A percentile compares a stretch with the other conserved stretches of the same genome.
Conservation (phyloP, 2,113 vertebrate genomes). For the Gyps fulvus region DNA sequence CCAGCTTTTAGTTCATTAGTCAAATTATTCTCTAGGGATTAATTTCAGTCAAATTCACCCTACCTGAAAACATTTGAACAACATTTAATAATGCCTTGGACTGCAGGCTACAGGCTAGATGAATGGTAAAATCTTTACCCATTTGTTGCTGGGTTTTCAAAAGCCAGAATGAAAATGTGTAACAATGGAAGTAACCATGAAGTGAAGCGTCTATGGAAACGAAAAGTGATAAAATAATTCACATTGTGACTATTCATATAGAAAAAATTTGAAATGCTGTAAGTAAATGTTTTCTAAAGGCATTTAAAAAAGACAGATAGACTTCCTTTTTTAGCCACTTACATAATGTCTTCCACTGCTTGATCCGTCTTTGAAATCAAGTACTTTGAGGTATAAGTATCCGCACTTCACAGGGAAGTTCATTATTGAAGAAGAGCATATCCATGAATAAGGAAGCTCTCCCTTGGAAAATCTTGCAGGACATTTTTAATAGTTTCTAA, state of each 20-base stretch:
- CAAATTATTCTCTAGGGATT: neutral
- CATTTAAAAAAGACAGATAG: neutral
- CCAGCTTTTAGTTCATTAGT: neutral
- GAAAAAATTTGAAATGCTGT: neutral
- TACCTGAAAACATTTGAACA: conserved; percentile 1
- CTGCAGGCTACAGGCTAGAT: neutral
- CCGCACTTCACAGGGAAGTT: neutral
- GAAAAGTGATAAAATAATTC: neutral
- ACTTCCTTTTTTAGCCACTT: neutral
- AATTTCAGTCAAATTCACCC: neutral
- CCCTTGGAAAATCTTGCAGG: neutral
- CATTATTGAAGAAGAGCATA: neutral
- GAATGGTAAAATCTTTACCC: neutral
- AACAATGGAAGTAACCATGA: neutral
- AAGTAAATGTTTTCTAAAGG: neutral
- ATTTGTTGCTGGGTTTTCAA: neutral
- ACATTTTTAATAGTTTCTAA: neutral
- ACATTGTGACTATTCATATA: neutral
- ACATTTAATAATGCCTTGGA: neutral
- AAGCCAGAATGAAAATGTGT: neutral
- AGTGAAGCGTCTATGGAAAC: neutral
- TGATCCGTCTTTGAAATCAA: conserved; percentile 30
- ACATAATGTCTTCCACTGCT: neutral
- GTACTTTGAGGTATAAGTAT: conserved; percentile 2
- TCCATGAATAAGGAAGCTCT: neutral